These are phyloP conservation scores for Hydrolagus affinis DNA, from an alignment of 2,113 vertebrate genomes.

Conservation along the genomic window DNA sequence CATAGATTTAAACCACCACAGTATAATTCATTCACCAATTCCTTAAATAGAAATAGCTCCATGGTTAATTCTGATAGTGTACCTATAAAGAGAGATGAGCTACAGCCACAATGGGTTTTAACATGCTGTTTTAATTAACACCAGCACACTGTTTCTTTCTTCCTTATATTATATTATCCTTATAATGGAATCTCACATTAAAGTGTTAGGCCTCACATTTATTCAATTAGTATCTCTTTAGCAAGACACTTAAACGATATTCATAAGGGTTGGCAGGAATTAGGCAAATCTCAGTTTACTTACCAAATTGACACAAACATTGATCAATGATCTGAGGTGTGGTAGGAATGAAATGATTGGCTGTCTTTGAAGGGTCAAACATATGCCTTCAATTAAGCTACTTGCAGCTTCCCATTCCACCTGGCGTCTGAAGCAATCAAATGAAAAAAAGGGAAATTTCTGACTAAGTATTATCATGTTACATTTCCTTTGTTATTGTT, in stretches of 20 bases:
- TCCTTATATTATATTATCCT: too few species aligned
- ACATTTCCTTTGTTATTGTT: not conserved
- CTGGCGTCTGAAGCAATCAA: conserved; percentile 86
- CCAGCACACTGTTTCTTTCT: too few species aligned
- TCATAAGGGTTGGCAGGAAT: conserved; percentile 46
- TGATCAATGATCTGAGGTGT: conserved; percentile 96
- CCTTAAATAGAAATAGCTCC: too few species aligned
- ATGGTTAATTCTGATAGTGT: too few species aligned
- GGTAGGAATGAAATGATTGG: conserved; percentile 98
- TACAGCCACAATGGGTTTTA: too few species aligned
- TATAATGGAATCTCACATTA: too few species aligned
- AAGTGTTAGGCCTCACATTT: too few species aligned
- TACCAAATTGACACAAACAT: conserved; percentile 98
- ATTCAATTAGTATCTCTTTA: not conserved
- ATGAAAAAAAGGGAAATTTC: conserved; percentile 37
- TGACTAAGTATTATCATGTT: not conserved
- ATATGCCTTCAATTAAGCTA: conserved; percentile 98
- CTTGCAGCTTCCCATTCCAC: conserved; percentile 99
- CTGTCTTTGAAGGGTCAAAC: conserved; percentile 96
- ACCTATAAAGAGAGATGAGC: too few species aligned
- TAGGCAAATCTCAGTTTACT: conserved; percentile 44
- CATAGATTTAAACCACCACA: too few species aligned
- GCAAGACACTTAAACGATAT: not conserved
- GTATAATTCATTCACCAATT: too few species aligned
- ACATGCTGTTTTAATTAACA: too few species aligned